Base-by-base conservation (phyloP, 2,113 vertebrate species). In the Amphilophus citrinellus region DNA sequence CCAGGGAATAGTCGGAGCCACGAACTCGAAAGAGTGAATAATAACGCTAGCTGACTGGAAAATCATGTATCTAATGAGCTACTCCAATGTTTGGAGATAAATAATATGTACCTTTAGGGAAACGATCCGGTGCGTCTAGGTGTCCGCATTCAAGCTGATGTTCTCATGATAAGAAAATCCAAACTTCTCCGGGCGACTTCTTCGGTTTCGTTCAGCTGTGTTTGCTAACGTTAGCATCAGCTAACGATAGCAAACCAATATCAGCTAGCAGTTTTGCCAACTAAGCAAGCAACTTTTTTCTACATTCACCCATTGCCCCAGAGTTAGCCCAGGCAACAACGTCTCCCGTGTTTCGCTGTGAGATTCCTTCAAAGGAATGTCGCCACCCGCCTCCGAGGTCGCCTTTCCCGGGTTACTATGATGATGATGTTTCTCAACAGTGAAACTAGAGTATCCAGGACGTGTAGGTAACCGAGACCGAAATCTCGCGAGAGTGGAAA, bases 361-460 rank as follows among this genome's bases (percentile, higher is more conserved):
- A 42, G 83, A 63, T 84, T 84, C 80, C 8, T 11, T 20, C 10
- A 82, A 50, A 57, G n/a, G 83, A 84, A 65, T 10, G 57, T 15
- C 22, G 20, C 39, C 77, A 79, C 30, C 91, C 90, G 92, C 89
- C n/a, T 82, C 59, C 80, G 56, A 76, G 37, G 76, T 61, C 11
- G 14, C 75, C 80, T 91, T 95, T 94, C 93, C 92, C 93, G 91
- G 94, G 93, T 94, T 93, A 92, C 87, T 92, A 83, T 86, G 89
- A 89, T 86, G 89, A 89, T 86, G 84, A 89, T 92, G 93, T 90
- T 90, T 81, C 77, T 81, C 87, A 89, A 81, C 87, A 76, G 81
- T 77, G 90, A 86, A 91, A 89, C 66, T 84, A 47, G 75, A 77
- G 88, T 92, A 92, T 92, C 94, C 91, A 93, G 92, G 95, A 94